phyloP scores from a whole-genome alignment of 2,113 vertebrate genomes.

The Clarias magur region DNA sequence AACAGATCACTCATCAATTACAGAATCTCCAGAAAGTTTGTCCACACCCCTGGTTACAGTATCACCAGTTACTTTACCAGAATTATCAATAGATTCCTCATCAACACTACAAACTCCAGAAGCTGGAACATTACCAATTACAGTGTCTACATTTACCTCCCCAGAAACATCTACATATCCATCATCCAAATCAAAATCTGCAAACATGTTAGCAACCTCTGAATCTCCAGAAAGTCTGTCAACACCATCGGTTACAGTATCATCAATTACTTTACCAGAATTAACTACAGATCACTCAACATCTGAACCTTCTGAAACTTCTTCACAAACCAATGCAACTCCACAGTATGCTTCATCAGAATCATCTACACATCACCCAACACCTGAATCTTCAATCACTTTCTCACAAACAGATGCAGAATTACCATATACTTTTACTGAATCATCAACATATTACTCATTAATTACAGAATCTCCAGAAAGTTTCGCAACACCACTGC shows the following conservation, averaged over 20 bases:
- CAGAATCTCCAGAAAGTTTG: background rate
- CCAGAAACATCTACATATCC: too few relatives aligned
- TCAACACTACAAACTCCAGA: too few relatives aligned
- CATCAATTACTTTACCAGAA: background rate
- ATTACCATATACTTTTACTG: background rate
- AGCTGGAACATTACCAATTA: too few relatives aligned
- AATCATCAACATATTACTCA: background rate
- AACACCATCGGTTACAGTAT: too few relatives aligned
- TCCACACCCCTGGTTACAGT: background rate
- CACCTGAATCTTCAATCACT: too few relatives aligned
- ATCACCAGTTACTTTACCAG: background rate
- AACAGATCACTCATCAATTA: background rate
- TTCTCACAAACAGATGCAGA: background rate
- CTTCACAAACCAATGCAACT: background rate
- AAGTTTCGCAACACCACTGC: too few relatives aligned
- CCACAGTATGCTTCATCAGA: background rate
- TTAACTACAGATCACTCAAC: background rate
- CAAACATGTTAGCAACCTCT: too few relatives aligned
- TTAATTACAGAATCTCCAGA: too few relatives aligned
- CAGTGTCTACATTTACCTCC: too few relatives aligned
- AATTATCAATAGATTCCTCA: too few relatives aligned
- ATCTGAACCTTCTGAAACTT: background rate
- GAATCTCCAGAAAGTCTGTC: too few relatives aligned
- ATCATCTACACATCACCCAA: background rate
- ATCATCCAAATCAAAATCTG: too few relatives aligned